Percentiles rank a stretch among this genome's conserved stretches.
These are phyloP conservation scores for Hypomesus transpacificus DNA, from an alignment of 2,113 vertebrate genomes.

Conservation along the genomic window DNA sequence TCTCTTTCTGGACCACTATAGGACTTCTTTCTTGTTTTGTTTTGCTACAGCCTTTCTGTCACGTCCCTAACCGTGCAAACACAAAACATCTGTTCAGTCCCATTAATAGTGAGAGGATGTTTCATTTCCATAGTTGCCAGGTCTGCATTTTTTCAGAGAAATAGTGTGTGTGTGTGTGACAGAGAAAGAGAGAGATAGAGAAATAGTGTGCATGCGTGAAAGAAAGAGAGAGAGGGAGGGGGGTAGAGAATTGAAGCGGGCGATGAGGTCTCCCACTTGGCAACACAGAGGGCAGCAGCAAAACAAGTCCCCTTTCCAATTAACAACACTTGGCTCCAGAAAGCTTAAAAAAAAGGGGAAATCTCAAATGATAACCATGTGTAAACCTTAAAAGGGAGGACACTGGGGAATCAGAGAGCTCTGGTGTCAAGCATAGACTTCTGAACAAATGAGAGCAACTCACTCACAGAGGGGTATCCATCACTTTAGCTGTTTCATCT, in stretches of 20 bases:
- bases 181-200: slow-evolving; percentile 10
- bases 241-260: slow-evolving; percentile 40
- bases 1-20: slow-evolving; percentile 17
- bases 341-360: slow-evolving; percentile 60
- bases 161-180: background rate
- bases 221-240: slow-evolving; percentile 12
- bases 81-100: slow-evolving; percentile 69
- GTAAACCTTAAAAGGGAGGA: slow-evolving; percentile 56
- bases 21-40: slow-evolving; percentile 52
- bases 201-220: too few relatives aligned
- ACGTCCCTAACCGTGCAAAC: slow-evolving; percentile 60
- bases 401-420: slow-evolving; percentile 52
- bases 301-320: slow-evolving; percentile 71
- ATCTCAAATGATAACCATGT: slow-evolving; percentile 70
- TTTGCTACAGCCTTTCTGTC: slow-evolving; percentile 59
- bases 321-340: slow-evolving; percentile 62
- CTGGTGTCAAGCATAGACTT: slow-evolving; percentile 56
- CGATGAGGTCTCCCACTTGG: slow-evolving; percentile 57
- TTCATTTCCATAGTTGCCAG: slow-evolving; percentile 62
- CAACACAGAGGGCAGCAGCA: slow-evolving; percentile 63
- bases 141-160: slow-evolving; percentile 45
- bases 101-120: slow-evolving; percentile 63
- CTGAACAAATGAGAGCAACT: slow-evolving; percentile 48
- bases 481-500: slow-evolving; percentile 45
- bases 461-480: slow-evolving; percentile 47